Base-by-base conservation (phyloP, 2,888 invertebrate genomes). In the Argyresthia goedartella region DNA sequence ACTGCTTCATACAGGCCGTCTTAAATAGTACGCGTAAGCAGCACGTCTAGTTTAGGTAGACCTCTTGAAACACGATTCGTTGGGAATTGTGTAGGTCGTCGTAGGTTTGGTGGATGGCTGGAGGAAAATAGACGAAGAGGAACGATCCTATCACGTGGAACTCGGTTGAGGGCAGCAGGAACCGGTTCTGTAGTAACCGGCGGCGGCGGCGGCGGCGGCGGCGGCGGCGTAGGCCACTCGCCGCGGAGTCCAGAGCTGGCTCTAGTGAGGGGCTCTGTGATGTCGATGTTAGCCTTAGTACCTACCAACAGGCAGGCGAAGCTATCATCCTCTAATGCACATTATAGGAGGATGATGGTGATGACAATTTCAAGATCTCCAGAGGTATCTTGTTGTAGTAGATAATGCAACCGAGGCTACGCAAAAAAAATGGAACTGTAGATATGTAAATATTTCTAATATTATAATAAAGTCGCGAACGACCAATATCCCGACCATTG, bases 131-230 rank as follows among this genome's bases (percentile, higher is more conserved):
- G 81, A 81, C 72, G 81, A 51, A 54, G 54, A 52, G 49, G 51
- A 71, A 80, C 72, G 73, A 73, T 73, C 65, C 61, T 76, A 74
- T 74, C 74, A 81, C 80, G 78, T 76, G 78, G 60, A 56, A 55
- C 50, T 43, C 39, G 53, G 57, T 63, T 54, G 56, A 53, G 53
- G 49, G 53, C 53, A 6, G 6, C 25, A 25, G 33, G 45, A 73
- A 81, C 82, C 81, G 82, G 81, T 84, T 81, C 57, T 63, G 59
- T 72, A 72, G 77, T 77, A 76, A 69, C 70, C 70, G 65, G 64
- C 73, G 71, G 25, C 25, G 25, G 73, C 76, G 78, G 74, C 70
- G 65, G 64, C 73, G 71, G 25, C 25, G 25, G 73, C 76, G 78
- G 74, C 70, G 65, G 64, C 73, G 71, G 25, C 25, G 25, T 73